A percentile compares a stretch with the other conserved stretches of the same genome.
Evolutionary conservation across 2,888 invertebrate genomes (phyloP).

Genomic region (Caenorhabditis angaria): DNA sequence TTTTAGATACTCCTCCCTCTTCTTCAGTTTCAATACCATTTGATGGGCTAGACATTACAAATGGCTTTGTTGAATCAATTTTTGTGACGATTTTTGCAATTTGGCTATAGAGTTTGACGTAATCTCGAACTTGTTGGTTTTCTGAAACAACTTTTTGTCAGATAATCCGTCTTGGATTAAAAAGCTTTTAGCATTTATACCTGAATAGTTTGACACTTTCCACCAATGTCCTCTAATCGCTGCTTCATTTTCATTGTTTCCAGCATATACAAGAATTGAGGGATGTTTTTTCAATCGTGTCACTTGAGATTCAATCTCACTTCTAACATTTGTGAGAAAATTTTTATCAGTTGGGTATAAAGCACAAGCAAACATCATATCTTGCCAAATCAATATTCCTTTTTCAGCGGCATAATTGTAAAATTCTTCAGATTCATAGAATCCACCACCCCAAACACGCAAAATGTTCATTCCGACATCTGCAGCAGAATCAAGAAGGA

Average conservation of each 20-base stretch:
- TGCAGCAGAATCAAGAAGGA: conserved; percentile 51
- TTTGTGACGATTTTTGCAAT: conserved; percentile 14
- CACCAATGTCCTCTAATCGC: conserved; percentile 75
- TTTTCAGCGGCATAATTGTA: conserved; percentile 77
- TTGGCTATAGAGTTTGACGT: conserved; percentile 78
- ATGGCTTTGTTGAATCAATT: conserved; percentile 13
- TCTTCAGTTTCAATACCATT: conserved; percentile 79
- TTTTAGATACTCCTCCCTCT: conserved; percentile 80
- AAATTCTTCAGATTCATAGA: conserved; percentile 89
- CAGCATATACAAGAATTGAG: conserved; percentile 89
- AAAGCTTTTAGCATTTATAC: conserved; percentile 13
- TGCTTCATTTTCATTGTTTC: conserved; percentile 94
- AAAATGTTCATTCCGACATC: conserved; percentile 83
- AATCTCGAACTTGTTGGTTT: conserved; percentile 58
- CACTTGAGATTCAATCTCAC: conserved; percentile 78
- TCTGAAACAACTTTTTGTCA: conserved; percentile 19
- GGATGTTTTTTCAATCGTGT: conserved; percentile 82
- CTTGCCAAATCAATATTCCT: conserved; percentile 95
- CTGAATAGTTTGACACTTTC: conserved; percentile 27
- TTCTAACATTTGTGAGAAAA: conserved; percentile 81
- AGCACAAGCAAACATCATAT: conserved; percentile 93
- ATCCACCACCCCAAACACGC: conserved; percentile 96
- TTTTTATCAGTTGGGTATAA: conserved; percentile 85
- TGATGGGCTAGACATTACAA: conserved; percentile 87
- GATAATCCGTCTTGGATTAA: not conserved